Base-by-base conservation (phyloP, 2,888 invertebrate genomes). In the Apamea sordens region DNA sequence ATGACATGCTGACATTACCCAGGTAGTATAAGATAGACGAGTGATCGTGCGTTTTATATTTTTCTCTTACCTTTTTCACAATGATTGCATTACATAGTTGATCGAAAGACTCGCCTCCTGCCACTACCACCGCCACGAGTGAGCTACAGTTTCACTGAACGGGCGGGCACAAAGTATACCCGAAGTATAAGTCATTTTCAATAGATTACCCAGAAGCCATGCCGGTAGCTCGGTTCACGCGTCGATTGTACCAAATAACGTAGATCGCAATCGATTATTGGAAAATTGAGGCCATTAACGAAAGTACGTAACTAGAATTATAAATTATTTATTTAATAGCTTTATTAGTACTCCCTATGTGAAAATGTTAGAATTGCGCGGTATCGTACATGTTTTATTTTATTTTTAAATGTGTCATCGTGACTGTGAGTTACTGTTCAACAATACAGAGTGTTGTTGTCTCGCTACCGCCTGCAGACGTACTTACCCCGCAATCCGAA, bases 221-320 rank as follows among this genome's bases (percentile, higher is more conserved):
- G 84, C 87, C 65, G 81, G 73, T 77, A 88, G 73, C 56, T 77
- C 74, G 67, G 47, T 56, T 59, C 32, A 70, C 63, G 21, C 67
- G 69, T 84, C 82, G 82, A 79, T 86, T 82, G 82, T 82, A 86
- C 88, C 86, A 86, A 87, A 87, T 76, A 73, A 79, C 50, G 76
- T 76, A 67, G 21, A 81, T 71, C 63, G 24, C 81, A 80, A 63
- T 85, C 75, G 86, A 76, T 63, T 56, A 76, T 68, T 47, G 36
- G 61, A 67, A 56, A 67, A 73, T 44, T 73, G 75, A 73, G 79
- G 72, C 56, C 69, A n/a, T 28, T 32, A 76, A 76, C 75, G 82
- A 76, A 78, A 87, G 87, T 87, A 80, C 85, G 88, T 77, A 85
- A 86, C 83, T 77, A 83, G 21, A 1, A 61, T 69, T 77, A 53